Conservation (phyloP, 2,797 vertebrate species). For the Sorex maritimensis region DNA sequence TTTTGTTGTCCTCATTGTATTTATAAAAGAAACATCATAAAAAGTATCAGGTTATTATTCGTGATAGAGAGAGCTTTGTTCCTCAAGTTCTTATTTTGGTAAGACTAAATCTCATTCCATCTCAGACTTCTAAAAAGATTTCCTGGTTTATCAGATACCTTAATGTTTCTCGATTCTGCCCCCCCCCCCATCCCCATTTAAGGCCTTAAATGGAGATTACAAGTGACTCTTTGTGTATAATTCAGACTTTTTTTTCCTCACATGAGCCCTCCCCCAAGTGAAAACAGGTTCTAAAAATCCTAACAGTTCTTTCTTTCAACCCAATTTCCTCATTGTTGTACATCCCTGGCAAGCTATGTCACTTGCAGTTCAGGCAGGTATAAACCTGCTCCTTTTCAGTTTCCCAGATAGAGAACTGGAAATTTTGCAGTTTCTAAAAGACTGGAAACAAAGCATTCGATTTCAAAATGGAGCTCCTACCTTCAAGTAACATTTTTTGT, state of each 20-base stretch:
- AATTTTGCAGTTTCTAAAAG: conserved; percentile 53
- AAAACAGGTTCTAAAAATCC: conserved; percentile 57
- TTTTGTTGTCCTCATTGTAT: conserved; percentile 54
- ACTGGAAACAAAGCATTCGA: conserved; percentile 60
- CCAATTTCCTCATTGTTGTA: conserved; percentile 5
- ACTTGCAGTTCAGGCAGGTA: conserved; percentile 11
- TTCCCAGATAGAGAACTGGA: neutral
- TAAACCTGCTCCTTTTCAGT: conserved; percentile 54
- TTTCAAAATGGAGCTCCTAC: conserved; percentile 12
- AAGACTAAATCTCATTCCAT: conserved; percentile 60
- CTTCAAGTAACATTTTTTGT: neutral
- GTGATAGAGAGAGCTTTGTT: conserved; percentile 45
- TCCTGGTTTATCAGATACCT: conserved; percentile 63
- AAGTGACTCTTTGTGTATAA: conserved; percentile 44
- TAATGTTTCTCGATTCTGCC: conserved; percentile 3
- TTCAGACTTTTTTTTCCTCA: conserved; percentile 41
- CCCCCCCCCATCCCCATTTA: conserved; percentile 35
- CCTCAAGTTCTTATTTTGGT: conserved; percentile 76
- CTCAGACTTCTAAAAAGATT: conserved; percentile 69
- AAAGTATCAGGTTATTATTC: conserved; percentile 72
- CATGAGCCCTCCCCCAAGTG: conserved; percentile 1
- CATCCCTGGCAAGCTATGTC: neutral
- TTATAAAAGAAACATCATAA: conserved; percentile 67
- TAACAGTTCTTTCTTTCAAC: neutral
- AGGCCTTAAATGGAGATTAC: conserved; percentile 40